Percentiles rank a stretch among this genome's conserved stretches.
Evolutionary conservation across 2,797 vertebrate species (phyloP).

Genomic region (Ctenopoma multispine): DNA sequence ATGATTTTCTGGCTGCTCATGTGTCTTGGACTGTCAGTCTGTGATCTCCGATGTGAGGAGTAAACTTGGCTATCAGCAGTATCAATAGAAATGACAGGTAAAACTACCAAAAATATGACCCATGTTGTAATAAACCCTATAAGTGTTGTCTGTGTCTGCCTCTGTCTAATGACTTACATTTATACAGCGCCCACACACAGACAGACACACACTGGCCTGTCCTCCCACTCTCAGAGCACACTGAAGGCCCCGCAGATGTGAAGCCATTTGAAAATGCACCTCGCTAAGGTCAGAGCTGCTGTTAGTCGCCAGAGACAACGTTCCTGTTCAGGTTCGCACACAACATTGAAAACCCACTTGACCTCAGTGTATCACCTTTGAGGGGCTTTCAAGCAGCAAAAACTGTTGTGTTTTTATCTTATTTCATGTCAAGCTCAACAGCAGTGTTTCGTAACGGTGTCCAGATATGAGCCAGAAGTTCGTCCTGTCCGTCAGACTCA

Average conservation of each 20-base stretch:
- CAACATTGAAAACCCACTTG: not conserved
- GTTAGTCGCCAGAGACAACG: conserved; percentile 11
- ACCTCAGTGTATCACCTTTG: conserved; percentile 5
- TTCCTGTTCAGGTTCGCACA: conserved; percentile 4
- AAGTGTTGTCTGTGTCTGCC: not conserved
- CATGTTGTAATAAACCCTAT: not conserved
- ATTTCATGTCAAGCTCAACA: not conserved
- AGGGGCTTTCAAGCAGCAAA: not conserved
- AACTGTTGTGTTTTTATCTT: not conserved
- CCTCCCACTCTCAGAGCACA: not conserved
- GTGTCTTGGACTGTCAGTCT: not conserved
- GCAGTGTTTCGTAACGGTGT: too few species aligned
- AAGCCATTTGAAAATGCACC: conserved; percentile 19
- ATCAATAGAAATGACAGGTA: not conserved
- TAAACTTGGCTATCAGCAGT: not conserved
- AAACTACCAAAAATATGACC: not conserved
- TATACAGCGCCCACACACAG: conserved; percentile 9
- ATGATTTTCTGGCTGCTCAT: not conserved
- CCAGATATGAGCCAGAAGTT: too few species aligned
- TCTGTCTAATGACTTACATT: conserved; percentile 10
- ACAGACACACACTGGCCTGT: not conserved
- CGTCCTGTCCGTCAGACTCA: too few species aligned
- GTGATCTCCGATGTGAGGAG: not conserved
- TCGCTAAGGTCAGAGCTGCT: conserved; percentile 36
- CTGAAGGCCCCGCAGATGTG: conserved; percentile 21